Percentiles rank a stretch among this genome's conserved stretches.
phyloP scores from a whole-genome alignment of 2,888 invertebrate genomes.

The Andricus curvator region DNA sequence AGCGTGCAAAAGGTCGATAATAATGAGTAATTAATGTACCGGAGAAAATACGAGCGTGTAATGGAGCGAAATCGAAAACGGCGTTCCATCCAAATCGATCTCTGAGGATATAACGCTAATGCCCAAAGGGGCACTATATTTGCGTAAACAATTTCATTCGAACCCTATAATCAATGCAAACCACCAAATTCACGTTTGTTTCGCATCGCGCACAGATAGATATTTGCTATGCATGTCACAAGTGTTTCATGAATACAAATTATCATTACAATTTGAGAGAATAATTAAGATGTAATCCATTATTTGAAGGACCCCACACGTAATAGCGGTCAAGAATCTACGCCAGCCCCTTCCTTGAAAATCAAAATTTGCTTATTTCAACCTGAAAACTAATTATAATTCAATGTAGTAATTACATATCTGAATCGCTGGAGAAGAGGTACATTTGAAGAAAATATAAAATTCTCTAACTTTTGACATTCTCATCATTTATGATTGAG shows the following conservation, averaged over 20 bases:
- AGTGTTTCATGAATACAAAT: neutral
- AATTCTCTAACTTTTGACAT: too few relatives aligned
- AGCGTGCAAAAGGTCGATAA: slow-evolving; percentile 31
- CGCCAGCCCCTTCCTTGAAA: too few relatives aligned
- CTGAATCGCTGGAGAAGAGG: too few relatives aligned
- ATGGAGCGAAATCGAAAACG: slow-evolving; percentile 34
- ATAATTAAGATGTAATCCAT: too few relatives aligned
- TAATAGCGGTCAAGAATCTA: too few relatives aligned
- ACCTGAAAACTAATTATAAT: too few relatives aligned
- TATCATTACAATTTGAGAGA: neutral
- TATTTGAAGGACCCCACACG: too few relatives aligned
- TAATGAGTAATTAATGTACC: slow-evolving; percentile 34
- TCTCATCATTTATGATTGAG: too few relatives aligned
- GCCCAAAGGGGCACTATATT: slow-evolving; percentile 25
- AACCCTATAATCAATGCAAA: slow-evolving; percentile 21
- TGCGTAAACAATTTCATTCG: slow-evolving; percentile 30
- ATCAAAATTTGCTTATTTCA: too few relatives aligned
- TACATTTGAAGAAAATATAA: too few relatives aligned
- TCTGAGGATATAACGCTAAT: slow-evolving; percentile 26
- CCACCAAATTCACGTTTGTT: slow-evolving; percentile 12
- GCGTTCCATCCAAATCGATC: slow-evolving; percentile 25
- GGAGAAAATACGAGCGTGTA: slow-evolving; percentile 27
- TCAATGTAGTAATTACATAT: too few relatives aligned
- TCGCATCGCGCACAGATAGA: neutral
- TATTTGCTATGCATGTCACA: slow-evolving; percentile 2